Evolutionary conservation across 2,113 vertebrate genomes (phyloP).

Genomic region (Pimephales promelas): DNA sequence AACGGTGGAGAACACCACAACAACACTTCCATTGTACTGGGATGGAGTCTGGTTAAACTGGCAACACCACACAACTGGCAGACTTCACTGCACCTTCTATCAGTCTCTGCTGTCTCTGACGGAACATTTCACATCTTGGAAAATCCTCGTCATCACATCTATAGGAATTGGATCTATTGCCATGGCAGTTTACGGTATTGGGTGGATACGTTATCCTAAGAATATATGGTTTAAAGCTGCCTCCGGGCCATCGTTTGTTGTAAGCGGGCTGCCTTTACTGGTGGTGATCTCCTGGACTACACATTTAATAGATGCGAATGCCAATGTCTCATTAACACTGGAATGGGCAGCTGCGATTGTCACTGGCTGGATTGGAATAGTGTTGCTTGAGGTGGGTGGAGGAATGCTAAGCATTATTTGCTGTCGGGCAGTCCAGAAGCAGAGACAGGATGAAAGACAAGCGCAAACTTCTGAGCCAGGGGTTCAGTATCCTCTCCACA

Average conservation of each 20-base stretch:
- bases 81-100: slow-evolving; percentile 89
- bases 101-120: slow-evolving; percentile 84
- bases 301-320: slow-evolving; percentile 70
- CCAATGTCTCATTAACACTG: slow-evolving; percentile 73
- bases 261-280: slow-evolving; percentile 76
- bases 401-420: slow-evolving; percentile 76
- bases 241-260: slow-evolving; percentile 76
- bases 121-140: slow-evolving; percentile 80
- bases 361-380: slow-evolving; percentile 80
- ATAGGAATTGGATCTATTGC: slow-evolving; percentile 74
- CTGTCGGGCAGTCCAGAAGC: slow-evolving; percentile 51
- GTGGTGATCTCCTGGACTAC: slow-evolving; percentile 86
- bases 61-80: slow-evolving; percentile 80
- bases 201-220: slow-evolving; percentile 75
- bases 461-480: slow-evolving; percentile 40
- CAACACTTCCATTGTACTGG: slow-evolving; percentile 85
- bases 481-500: slow-evolving; percentile 62
- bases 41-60: slow-evolving; percentile 93
- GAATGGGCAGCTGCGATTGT: slow-evolving; percentile 87
- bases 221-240: slow-evolving; percentile 68
- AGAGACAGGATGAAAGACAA: neutral
- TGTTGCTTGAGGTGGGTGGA: slow-evolving; percentile 70
- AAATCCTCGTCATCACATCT: slow-evolving; percentile 79
- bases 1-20: slow-evolving; percentile 75
- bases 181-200: slow-evolving; percentile 66